Evolutionary conservation across 1,140 invertebrate species (phyloP).

Genomic region (Vanessa tameamea): DNA sequence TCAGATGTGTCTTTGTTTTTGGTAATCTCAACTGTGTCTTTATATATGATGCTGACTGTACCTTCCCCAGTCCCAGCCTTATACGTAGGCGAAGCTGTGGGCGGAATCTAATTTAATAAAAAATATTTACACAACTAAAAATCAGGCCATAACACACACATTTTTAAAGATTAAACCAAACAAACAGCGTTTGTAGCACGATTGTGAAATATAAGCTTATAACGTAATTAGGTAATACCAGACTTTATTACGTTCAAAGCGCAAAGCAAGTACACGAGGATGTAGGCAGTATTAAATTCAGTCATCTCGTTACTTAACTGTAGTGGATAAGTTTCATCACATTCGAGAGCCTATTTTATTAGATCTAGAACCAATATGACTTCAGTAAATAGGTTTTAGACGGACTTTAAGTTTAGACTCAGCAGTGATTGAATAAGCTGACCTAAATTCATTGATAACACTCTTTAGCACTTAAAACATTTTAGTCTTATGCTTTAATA

Average conservation of each 20-base stretch:
- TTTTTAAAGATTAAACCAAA: neutral
- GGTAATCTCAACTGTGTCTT: no score
- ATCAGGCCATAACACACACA: no score
- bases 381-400: neutral
- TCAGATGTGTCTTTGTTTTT: no score
- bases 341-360: slow-evolving; percentile 6
- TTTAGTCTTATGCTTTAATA: no score
- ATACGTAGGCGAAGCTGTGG: no score
- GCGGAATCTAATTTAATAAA: no score
- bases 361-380: neutral
- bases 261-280: neutral
- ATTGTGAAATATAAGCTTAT: neutral
- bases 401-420: neutral
- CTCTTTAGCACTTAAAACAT: neutral
- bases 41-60: no score
- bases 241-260: neutral
- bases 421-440: slow-evolving; percentile 7
- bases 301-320: neutral
- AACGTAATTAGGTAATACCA: no score
- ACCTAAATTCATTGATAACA: slow-evolving; percentile 2
- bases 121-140: no score
- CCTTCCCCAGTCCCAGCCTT: no score
- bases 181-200: neutral
- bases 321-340: slow-evolving; percentile 3
- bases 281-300: neutral